Evolutionary conservation across 2,113 vertebrate species (phyloP).

Genomic region (Lethenteron camtschaticum): DNA sequence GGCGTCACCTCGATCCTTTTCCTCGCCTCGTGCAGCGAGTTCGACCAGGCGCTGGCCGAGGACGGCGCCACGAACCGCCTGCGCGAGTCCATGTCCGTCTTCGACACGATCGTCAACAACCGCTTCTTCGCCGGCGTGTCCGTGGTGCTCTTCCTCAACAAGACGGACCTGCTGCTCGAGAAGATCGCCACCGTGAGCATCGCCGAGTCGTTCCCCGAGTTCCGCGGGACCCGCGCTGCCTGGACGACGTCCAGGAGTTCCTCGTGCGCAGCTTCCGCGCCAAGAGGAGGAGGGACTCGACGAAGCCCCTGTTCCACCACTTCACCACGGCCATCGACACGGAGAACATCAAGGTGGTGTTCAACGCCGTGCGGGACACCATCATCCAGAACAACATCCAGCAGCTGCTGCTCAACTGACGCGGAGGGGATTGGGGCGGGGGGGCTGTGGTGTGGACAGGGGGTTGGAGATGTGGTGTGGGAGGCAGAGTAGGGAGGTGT

Average conservation of each 20-base stretch:
- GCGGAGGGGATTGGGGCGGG: too few relatives aligned
- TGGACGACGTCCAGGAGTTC: slow-evolving; percentile 3
- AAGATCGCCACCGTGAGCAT: slow-evolving; percentile 6
- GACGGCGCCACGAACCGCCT: slow-evolving; percentile 1
- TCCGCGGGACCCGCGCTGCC: background rate
- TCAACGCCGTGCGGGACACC: slow-evolving; percentile 3
- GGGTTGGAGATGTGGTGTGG: too few relatives aligned
- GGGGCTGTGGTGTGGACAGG: too few relatives aligned
- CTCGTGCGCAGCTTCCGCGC: background rate
- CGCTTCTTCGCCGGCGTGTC: slow-evolving; percentile 7
- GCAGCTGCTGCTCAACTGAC: slow-evolving; percentile 4
- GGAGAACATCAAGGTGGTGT: slow-evolving; percentile 5
- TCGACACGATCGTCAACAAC: slow-evolving; percentile 7
- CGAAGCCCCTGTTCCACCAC: slow-evolving; percentile 5
- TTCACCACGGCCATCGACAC: slow-evolving; percentile 8
- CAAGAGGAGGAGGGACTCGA: background rate
- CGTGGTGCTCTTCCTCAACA: slow-evolving; percentile 8
- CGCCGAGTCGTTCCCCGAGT: background rate
- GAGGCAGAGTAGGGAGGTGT: too few relatives aligned
- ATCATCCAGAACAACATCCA: slow-evolving; percentile 6
- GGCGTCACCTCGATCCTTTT: slow-evolving; percentile 8
- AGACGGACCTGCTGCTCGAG: slow-evolving; percentile 7
- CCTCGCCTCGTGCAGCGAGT: slow-evolving; percentile 8
- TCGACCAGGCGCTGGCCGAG: slow-evolving; percentile 6
- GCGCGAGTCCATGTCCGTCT: slow-evolving; percentile 6